Conservation (phyloP, 2,888 invertebrate species). For the Sericinus montela region DNA sequence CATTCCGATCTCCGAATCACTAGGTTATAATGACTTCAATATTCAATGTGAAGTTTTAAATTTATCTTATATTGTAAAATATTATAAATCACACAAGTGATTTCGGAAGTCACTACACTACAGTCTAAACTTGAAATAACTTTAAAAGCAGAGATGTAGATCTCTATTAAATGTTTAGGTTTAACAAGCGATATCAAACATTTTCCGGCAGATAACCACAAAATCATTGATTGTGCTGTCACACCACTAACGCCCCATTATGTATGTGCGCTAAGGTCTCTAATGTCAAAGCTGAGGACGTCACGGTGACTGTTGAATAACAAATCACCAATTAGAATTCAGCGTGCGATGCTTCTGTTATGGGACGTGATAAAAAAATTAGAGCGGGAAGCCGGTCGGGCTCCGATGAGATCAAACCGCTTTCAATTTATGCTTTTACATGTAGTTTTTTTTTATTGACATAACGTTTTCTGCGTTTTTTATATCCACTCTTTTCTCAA, state of each 20-base stretch:
- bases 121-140: neutral
- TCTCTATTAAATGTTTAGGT: neutral
- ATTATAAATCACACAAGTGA: no score
- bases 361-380: slow-evolving; percentile 23
- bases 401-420: neutral
- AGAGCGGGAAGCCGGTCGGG: neutral
- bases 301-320: slow-evolving; percentile 19
- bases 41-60: no score
- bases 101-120: no score
- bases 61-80: no score
- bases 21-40: no score
- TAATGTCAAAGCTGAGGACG: slow-evolving; percentile 22
- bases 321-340: slow-evolving; percentile 24
- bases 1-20: no score
- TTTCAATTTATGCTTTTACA: slow-evolving; percentile 3
- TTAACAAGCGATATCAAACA: neutral
- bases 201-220: neutral
- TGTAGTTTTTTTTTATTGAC: neutral
- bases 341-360: slow-evolving; percentile 17
- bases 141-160: neutral
- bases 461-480: neutral
- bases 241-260: slow-evolving; percentile 10
- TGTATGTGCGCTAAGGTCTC: slow-evolving; percentile 19
- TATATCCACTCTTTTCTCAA: no score
- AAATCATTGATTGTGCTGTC: neutral